Evolutionary conservation across 1,140 invertebrate species (phyloP), one percentile per base, ranked within the genome.

Genomic region (Papilio xuthus): DNA sequence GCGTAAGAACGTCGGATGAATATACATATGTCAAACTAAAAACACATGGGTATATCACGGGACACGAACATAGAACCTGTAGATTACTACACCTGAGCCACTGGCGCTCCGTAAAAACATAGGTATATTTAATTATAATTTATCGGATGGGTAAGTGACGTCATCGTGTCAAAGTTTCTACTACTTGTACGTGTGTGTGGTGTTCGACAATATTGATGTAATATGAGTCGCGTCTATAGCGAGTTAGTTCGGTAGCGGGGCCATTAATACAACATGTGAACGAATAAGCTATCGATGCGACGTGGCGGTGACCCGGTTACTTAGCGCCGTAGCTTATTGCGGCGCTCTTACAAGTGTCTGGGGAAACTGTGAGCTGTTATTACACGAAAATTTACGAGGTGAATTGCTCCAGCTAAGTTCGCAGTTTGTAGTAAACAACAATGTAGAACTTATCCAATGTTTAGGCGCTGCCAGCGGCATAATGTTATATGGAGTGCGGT

Each of bases 291-390:
- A 88, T 89, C 81, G 86, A 86, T 80, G 80, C 78, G 69, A 77
- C 74, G 80, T 77, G 56, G 67, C 67, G 70, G 81, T 85, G 82
- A 88, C 83, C 84, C 74, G 78, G 85, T 86, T 85, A 86, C 83
- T 84, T 85, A 86, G 80, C 80, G 76, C 71, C 79, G 81, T 82
- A 85, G 87, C 87, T 90, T 90, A 91, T 85, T 89, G 87, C 84
- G 83, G 83, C 84, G 83, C 83, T 88, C 83, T 86, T 89, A 91
- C 90, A 92, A 91, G 91, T 92, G 88, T 92, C 92, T 92, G 80
- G 88, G 89, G 90, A 89, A 90, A 89, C 89, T 91, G 87, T 82
- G 85, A 91, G 88, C 88, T 93, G 89, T 92, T 93, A 93, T 93
- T 92, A 93, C 90, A 90, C 74, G 82, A 81, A 86, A 92, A 93